Evolutionary conservation across 2,797 vertebrate species (phyloP), one percentile per base, ranked within the genome.

Genomic region (Enteromius afrohamiltoni): DNA sequence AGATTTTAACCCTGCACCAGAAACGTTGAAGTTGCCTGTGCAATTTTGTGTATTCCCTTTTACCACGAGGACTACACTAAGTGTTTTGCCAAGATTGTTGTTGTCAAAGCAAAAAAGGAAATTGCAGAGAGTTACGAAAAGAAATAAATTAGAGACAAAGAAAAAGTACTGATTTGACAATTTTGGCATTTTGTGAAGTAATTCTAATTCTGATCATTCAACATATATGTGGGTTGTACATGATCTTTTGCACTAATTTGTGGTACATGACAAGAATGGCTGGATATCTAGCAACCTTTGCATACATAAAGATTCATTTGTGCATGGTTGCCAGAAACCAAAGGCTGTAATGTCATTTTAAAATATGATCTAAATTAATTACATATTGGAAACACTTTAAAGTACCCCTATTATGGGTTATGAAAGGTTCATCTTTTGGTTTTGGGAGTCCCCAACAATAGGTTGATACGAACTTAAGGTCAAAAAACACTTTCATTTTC

Each of bases 11-110:
- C 79, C 29, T 51, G 23, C 51, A 76, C 70, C 13, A 17, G 65
- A 79, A 68, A 69, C 21, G 45, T 53, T 10, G 37, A 23, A 62
- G 31, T 47, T 45, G 37, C 14, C 23, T 49, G 34, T 77, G 6
- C 3, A 58, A 65, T 70, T 77, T 45, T 83, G 83, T 83, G 67
- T 73, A 67, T 83, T 49, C 83, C 71, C 70, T 68, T 76, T 67
- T 8, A 4, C 40, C 7, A 64, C 45, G 45, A 70, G 31, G 67
- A 80, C 71, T 76, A 68, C 74, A 71, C 49, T 26, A 51, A 16
- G 21, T 85, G 74, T 75, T 85, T 71, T 76, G 70, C 68, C 67
- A 62, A 29, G 10, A 58, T 9, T n/a, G 19, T 16, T 67, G 34
- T 58, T 60, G 53, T 53, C 23, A 49, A 26, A 68, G 26, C 21